phyloP scores from a whole-genome alignment of 2,888 invertebrate genomes.

The Agriopis leucophaearia region DNA sequence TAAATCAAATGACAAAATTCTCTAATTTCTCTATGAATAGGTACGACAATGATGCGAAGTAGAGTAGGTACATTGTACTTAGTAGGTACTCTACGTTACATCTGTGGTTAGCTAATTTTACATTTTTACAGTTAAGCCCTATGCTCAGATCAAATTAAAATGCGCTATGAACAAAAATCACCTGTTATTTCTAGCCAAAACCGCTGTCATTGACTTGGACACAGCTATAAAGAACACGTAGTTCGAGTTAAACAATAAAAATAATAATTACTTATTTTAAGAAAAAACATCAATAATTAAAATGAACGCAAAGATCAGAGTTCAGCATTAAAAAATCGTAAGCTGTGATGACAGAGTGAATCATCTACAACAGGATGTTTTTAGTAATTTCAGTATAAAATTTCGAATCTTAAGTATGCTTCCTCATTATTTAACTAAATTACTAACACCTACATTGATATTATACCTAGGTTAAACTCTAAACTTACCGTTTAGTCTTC shows the following conservation, averaged over 20 bases:
- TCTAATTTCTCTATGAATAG: too few relatives aligned
- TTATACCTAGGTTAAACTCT: not conserved
- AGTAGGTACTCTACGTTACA: not conserved
- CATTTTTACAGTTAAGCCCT: too few relatives aligned
- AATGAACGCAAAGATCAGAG: too few relatives aligned
- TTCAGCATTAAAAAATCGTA: too few relatives aligned
- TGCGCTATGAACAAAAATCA: constrained; percentile 8
- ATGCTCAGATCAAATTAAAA: not conserved
- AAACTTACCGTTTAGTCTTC: constrained; percentile 70
- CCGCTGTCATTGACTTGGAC: constrained; percentile 43
- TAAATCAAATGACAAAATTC: too few relatives aligned
- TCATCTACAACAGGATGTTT: too few relatives aligned
- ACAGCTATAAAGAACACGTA: constrained; percentile 46
- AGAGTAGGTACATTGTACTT: not conserved
- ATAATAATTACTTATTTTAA: not conserved
- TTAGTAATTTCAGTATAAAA: too few relatives aligned
- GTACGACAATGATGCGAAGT: not conserved
- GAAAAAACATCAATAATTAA: not conserved
- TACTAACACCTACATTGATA: too few relatives aligned
- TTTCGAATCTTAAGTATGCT: too few relatives aligned
- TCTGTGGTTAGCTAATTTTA: not conserved
- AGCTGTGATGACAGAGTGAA: too few relatives aligned
- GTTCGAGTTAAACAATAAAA: constrained; percentile 12
- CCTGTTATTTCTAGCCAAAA: constrained; percentile 33
- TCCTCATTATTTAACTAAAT: too few relatives aligned